These are phyloP conservation scores for Idaea biselata DNA, from an alignment of 2,888 invertebrate genomes.

Conservation along the genomic window DNA sequence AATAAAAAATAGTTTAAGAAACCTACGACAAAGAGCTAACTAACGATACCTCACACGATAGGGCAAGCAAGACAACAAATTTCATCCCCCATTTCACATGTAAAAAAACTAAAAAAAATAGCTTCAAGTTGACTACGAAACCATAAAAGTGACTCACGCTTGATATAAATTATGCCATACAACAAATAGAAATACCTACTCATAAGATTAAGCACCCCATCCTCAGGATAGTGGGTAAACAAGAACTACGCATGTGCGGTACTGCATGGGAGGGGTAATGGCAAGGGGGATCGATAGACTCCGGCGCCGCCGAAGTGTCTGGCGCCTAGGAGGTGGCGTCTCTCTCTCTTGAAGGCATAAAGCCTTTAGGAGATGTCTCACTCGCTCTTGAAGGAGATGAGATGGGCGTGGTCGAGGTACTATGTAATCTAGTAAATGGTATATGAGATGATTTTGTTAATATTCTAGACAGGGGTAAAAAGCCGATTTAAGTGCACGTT, in stretches of 20 bases:
- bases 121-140: too few relatives aligned
- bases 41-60: too few relatives aligned
- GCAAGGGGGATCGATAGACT: conserved; percentile 59
- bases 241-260: conserved; percentile 58
- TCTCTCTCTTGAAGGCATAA: conserved; percentile 15
- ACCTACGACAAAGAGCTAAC: too few relatives aligned
- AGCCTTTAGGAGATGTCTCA: conserved; percentile 19
- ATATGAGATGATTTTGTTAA: conserved; percentile 2
- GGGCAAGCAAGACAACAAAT: too few relatives aligned
- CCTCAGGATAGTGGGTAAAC: conserved; percentile 50
- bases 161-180: not conserved
- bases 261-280: conserved; percentile 21
- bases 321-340: conserved; percentile 47
- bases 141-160: not conserved
- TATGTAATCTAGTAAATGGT: not conserved
- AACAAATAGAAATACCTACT: not conserved
- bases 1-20: too few relatives aligned
- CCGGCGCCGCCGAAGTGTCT: conserved; percentile 76
- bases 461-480: not conserved
- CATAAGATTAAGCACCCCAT: not conserved
- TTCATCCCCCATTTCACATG: too few relatives aligned
- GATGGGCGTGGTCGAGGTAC: conserved; percentile 13
- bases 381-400: conserved; percentile 9
- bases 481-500: too few relatives aligned
- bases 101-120: too few relatives aligned